Evolutionary conservation across 2,888 invertebrate genomes (phyloP), one percentile per base, ranked within the genome.

Genomic region (Drosophila rubida): DNA sequence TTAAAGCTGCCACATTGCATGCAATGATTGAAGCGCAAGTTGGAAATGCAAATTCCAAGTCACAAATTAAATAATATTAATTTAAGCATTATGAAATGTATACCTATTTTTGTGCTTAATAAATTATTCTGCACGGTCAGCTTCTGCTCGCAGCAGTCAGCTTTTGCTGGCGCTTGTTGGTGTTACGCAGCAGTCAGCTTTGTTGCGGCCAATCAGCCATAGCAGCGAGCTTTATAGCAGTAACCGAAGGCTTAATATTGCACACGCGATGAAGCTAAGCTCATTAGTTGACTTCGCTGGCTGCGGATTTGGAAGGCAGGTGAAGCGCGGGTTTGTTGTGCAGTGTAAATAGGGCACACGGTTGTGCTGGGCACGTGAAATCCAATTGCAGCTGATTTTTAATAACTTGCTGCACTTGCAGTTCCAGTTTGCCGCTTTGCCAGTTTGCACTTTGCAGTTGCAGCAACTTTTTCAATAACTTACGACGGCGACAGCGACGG

Each of bases 401-500:
- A 73, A 73, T 73, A 73, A 73, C 76, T 75, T 69, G 35, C 35
- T 22, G 58, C 27, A 27, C 27, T 27, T 32, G 32, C 45, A 69
- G 69, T 59, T 57, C 50, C 53, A 51, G 14, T 53, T 39, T 27
- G 2, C 3, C 19, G 19, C 2, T 19, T 19, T 32, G n/a, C 32
- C 32, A 32, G 32, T 32, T 32, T 32, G 32, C 32, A n/a, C 32
- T 37, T 37, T 37, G 61, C 48, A 32, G 32, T 55, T 46, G 81
- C 74, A 55, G 82, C 77, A 87, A 83, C 71, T 87, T 83, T 87
- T 83, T 85, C 82, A 87, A 83, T 83, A 83, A 85, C 86, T 84
- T 82, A 69, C 71, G 48, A 83, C 32, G 62, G 73, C 27, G 9
- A 27, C 19, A 3, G 19, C 19, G 19, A 19, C 19, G 19, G 19